Conservation (phyloP, 1,140 invertebrate genomes). For the Nasonia longicornis region DNA sequence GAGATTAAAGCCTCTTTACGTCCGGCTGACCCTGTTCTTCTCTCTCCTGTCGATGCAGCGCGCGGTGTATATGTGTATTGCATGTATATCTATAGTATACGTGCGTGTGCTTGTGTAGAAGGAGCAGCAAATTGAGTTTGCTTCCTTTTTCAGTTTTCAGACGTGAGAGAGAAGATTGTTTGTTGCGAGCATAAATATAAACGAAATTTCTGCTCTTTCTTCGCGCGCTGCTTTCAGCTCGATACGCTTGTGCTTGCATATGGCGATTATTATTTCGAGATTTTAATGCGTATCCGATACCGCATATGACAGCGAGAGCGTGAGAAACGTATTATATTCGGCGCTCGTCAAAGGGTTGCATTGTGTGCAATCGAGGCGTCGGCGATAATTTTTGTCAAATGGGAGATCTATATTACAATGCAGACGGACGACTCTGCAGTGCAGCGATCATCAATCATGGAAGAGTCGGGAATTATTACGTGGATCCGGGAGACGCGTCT, state of each 20-base stretch:
- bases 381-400: background rate
- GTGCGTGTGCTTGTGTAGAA: too few species aligned
- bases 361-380: background rate
- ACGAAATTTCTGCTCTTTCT: constrained; percentile 8
- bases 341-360: background rate
- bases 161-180: constrained; percentile 12
- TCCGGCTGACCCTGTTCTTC: constrained; percentile 23
- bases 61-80: background rate
- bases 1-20: constrained; percentile 32
- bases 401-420: background rate
- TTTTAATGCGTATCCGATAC: background rate
- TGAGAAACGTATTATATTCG: background rate
- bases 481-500: background rate
- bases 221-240: background rate
- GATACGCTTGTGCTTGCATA: background rate
- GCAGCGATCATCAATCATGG: constrained; percentile 25
- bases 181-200: constrained; percentile 22
- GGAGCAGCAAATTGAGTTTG: too few species aligned
- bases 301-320: background rate
- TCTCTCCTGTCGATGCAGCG: background rate
- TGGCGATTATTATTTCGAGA: background rate
- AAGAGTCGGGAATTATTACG: constrained; percentile 6
- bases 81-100: too few species aligned
- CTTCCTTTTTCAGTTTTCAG: background rate
- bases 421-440: background rate